phyloP scores from a whole-genome alignment of 2,113 vertebrate genomes.

The Pygoscelis adeliae region DNA sequence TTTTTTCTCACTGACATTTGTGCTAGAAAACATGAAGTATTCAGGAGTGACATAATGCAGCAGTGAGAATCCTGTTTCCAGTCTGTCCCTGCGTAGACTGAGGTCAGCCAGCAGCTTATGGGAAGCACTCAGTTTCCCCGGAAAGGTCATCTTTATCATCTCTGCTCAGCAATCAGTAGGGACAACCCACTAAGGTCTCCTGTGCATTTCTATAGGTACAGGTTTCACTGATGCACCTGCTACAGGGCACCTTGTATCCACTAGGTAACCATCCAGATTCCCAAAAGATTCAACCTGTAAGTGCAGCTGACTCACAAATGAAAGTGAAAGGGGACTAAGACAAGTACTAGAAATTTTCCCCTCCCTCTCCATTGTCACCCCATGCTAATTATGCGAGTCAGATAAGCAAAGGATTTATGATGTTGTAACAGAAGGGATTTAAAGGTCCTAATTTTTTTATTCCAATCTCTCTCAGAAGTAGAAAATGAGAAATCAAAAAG shows the following conservation, averaged over 20 bases:
- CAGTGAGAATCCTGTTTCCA: background rate
- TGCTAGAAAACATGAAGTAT: background rate
- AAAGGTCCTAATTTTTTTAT: background rate
- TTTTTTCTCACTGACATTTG: background rate
- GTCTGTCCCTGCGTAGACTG: rapidly evolving
- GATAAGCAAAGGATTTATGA: conserved; percentile 10
- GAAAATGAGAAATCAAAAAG: conserved; percentile 32
- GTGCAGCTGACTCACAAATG: background rate
- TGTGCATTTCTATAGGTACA: background rate
- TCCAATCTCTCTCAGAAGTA: background rate
- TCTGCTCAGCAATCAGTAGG: background rate
- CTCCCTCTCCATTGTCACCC: background rate
- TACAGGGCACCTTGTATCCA: background rate
- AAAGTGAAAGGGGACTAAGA: background rate
- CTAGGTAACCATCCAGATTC: background rate
- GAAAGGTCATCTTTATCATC: background rate
- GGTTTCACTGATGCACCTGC: background rate
- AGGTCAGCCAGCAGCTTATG: background rate
- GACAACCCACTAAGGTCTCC: background rate
- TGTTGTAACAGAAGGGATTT: background rate
- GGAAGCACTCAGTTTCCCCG: background rate
- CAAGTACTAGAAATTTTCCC: background rate
- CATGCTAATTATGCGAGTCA: background rate
- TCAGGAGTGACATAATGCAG: background rate
- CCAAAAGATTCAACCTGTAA: background rate